A percentile compares a stretch with the other conserved stretches of the same genome.
These are phyloP conservation scores for Euborellia annulipes DNA, from an alignment of 1,140 invertebrate genomes.

Conservation along the genomic window DNA sequence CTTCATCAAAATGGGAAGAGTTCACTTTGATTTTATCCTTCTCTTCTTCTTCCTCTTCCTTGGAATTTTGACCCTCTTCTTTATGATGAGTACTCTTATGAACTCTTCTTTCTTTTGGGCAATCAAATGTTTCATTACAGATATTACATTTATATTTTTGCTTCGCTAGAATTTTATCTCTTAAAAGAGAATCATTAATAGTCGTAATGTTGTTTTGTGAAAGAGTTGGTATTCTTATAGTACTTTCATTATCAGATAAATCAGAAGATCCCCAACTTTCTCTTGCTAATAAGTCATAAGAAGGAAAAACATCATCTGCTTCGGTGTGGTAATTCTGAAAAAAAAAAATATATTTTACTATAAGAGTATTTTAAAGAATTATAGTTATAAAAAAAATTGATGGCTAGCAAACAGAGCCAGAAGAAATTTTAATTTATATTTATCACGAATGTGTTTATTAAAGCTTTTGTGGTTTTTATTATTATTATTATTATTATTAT, in stretches of 20 bases:
- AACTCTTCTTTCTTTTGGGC: conserved; percentile 44
- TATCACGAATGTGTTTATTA: no score
- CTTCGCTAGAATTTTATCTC: neutral
- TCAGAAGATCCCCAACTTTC: conserved; percentile 50
- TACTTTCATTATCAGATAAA: conserved; percentile 39
- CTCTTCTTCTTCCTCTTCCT: no score
- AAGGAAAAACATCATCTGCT: conserved; percentile 37
- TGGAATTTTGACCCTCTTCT: neutral
- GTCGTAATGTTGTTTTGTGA: neutral
- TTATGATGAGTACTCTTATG: conserved; percentile 33
- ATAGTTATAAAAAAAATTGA: no score
- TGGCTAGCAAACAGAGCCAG: no score
- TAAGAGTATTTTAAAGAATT: neutral
- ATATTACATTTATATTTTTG: conserved; percentile 12
- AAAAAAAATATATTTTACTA: conserved; percentile 6
- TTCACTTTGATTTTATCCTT: no score
- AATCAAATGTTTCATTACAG: conserved; percentile 42
- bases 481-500: no score
- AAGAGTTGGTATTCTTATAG: neutral
- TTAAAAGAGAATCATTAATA: neutral
- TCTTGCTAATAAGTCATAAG: conserved; percentile 46
- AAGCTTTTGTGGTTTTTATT: no score
- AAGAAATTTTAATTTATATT: no score
- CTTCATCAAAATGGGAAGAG: neutral
- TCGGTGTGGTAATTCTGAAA: conserved; percentile 17